Evolutionary conservation across 2,888 invertebrate genomes (phyloP).

Genomic region (Altica lythri): DNA sequence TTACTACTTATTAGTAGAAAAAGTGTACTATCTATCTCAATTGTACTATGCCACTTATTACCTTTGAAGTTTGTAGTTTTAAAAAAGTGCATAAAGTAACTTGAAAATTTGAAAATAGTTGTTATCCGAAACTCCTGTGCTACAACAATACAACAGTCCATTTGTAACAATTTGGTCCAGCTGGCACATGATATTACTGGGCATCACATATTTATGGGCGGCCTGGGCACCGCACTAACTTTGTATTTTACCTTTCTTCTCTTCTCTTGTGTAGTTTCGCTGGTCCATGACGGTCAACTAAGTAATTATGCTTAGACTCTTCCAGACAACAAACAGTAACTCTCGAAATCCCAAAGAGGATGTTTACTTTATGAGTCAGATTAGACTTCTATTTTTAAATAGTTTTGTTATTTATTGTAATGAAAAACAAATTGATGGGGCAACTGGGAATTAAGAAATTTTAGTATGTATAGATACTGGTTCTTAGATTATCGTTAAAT

Average conservation of each 20-base stretch:
- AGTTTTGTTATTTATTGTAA: slow-evolving; percentile 19
- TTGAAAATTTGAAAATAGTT: no score
- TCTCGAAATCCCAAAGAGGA: slow-evolving; percentile 15
- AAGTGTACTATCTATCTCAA: no score
- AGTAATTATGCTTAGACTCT: slow-evolving; percentile 51
- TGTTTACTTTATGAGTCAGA: slow-evolving; percentile 24
- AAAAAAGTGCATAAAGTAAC: no score
- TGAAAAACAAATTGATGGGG: slow-evolving; percentile 9
- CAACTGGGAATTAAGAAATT: not conserved
- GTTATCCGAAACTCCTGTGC: slow-evolving; percentile 16
- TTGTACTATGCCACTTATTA: no score
- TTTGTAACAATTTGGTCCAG: slow-evolving; percentile 60
- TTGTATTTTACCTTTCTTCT: slow-evolving; percentile 37
- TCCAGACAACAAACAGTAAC: slow-evolving; percentile 47
- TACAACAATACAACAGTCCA: slow-evolving; percentile 50
- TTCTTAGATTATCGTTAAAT: no score
- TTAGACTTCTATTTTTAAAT: slow-evolving; percentile 30
- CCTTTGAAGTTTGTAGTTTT: no score
- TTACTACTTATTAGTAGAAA: no score
- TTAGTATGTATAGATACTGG: not conserved
- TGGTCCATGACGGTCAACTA: slow-evolving; percentile 49
- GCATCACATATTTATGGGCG: slow-evolving; percentile 59
- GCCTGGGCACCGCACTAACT: slow-evolving; percentile 44
- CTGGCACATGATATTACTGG: slow-evolving; percentile 60
- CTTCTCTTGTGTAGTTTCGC: slow-evolving; percentile 26